Evolutionary conservation across 1,140 invertebrate genomes (phyloP).

Genomic region (Charaxes varanes): DNA sequence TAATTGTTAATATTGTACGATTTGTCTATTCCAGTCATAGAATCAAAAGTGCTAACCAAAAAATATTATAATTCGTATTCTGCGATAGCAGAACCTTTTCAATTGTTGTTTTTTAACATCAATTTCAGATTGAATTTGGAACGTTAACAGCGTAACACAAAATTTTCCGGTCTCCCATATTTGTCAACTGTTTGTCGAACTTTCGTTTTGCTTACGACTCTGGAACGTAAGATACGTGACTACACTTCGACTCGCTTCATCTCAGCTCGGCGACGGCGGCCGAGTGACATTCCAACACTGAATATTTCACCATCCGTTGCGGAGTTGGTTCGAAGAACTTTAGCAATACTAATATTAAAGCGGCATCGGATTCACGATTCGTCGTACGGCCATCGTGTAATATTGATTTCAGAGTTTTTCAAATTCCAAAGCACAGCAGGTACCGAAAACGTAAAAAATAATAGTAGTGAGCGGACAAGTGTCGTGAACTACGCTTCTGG

Average conservation of each 20-base stretch:
- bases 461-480: background rate
- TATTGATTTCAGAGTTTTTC: background rate
- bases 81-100: no score
- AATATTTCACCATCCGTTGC: slow-evolving; percentile 4
- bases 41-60: no score
- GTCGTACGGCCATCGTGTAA: background rate
- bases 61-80: no score
- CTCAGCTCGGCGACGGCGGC: background rate
- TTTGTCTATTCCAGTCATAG: no score
- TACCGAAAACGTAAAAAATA: slow-evolving; percentile 6
- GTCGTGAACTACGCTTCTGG: background rate
- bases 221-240: slow-evolving; percentile 9
- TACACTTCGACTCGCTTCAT: slow-evolving; percentile 8
- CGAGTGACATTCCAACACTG: background rate
- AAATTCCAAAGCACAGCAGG: slow-evolving; percentile 10
- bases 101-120: no score
- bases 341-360: background rate
- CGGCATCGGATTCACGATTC: background rate
- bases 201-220: slow-evolving; percentile 5
- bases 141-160: no score
- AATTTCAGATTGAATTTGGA: no score
- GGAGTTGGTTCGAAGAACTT: background rate
- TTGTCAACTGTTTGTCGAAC: slow-evolving; percentile 4
- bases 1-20: no score
- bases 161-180: no score